Base-by-base conservation (phyloP, 2,113 vertebrate genomes). In the Siniperca knerii region DNA sequence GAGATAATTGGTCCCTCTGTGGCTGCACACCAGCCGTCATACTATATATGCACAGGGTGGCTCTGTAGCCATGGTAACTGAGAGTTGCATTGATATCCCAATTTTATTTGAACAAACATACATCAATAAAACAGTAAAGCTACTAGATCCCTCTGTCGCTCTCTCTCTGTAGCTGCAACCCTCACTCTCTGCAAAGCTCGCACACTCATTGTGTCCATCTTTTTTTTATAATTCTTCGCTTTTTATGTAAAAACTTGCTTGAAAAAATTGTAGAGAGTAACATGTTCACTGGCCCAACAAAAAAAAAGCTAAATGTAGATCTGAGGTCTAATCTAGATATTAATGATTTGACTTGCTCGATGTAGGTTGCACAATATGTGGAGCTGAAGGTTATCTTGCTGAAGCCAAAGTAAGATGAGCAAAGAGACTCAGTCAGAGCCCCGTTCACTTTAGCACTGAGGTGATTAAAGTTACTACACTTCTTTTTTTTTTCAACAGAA, bases 1-100 rank as follows among this genome's bases (percentile, higher is more conserved):
- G 44, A 83, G 52, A 89, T 94, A 93, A 95, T 95, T 95, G 92
- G 92, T 89, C 90, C 93, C 93, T 79, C 15, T 75, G 91, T 62
- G 92, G 67, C 81, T 20, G 13, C 61, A 42, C 77, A 78, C 61
- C 77, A 77, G 73, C 75, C 50, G 1, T 48, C 79, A 66, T 62
- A 44, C 89, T 86, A 64, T 81, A 60, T 86, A 87, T 84, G 67
- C 77, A 81, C 75, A 46, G 35, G 86, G 64, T 77, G 83, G 40
- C 62, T 86, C 77, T 84, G 93, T 94, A 83, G 76, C 87, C 93
- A 95, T 93, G 87, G 94, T 75, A 93, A 95, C 94, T 55, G 76
- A 82, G 86, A 79, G 58, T 82, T 83, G 72, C 57, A 75, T 50
- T 81, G 71, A 90, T 67, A 82, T 70, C 78, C 84, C 73, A 88